Evolutionary conservation across 2,797 vertebrate genomes (phyloP).

Genomic region (Melanotaenia nigrans): DNA sequence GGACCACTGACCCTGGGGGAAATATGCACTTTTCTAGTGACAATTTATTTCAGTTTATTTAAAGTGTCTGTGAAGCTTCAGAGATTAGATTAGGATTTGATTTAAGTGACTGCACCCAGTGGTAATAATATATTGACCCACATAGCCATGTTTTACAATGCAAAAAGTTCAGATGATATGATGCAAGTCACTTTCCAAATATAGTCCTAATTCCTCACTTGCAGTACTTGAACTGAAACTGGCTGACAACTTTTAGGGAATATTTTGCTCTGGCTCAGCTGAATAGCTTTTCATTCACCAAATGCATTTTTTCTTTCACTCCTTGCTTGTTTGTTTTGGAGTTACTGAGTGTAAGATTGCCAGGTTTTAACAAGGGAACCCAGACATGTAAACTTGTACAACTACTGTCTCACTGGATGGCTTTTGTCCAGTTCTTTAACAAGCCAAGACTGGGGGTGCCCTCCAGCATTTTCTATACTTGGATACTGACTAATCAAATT

Average conservation of each 20-base stretch:
- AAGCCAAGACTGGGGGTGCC: constrained; percentile 20
- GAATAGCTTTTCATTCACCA: constrained; percentile 61
- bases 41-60: constrained; percentile 3
- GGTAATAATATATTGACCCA: constrained; percentile 20
- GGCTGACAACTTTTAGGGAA: constrained; percentile 43
- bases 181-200: constrained; percentile 66
- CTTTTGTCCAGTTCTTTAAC: constrained; percentile 31
- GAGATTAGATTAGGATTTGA: neutral
- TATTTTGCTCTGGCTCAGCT: constrained; percentile 50
- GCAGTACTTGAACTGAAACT: constrained; percentile 38
- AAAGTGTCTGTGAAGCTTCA: neutral
- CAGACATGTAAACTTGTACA: constrained; percentile 54
- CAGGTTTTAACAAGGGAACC: constrained; percentile 65
- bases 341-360: constrained; percentile 41
- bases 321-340: constrained; percentile 36
- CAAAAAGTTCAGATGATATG: constrained; percentile 43
- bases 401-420: constrained; percentile 41
- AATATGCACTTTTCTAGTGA: constrained; percentile 22
- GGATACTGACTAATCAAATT: constrained; percentile 43
- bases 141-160: constrained; percentile 20
- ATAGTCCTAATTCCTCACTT: constrained; percentile 54
- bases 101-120: constrained; percentile 11
- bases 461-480: constrained; percentile 38
- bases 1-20: constrained; percentile 12
- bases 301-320: constrained; percentile 25